These are phyloP conservation scores for Poecile montanus DNA, from an alignment of 2,797 vertebrate genomes.

Conservation along the genomic window DNA sequence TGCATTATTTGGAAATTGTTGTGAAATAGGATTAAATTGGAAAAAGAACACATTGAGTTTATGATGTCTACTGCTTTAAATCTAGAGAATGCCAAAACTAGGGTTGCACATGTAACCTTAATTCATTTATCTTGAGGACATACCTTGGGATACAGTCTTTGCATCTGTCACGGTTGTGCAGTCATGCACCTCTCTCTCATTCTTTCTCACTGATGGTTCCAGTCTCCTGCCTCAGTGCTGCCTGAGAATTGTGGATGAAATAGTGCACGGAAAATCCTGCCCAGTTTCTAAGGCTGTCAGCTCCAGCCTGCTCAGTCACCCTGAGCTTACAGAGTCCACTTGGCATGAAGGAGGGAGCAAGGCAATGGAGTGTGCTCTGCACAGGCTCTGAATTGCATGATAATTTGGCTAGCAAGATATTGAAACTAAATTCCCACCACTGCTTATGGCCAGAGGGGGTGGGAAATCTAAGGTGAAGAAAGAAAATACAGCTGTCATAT, in stretches of 20 bases:
- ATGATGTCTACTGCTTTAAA: constrained; percentile 38
- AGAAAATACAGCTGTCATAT: neutral
- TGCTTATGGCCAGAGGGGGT: neutral
- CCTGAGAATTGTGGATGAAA: neutral
- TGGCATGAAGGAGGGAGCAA: neutral
- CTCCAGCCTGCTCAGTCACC: neutral
- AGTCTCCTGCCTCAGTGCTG: neutral
- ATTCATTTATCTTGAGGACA: neutral
- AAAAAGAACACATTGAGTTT: neutral
- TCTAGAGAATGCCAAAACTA: constrained; percentile 34
- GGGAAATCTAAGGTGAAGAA: neutral
- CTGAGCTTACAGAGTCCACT: neutral
- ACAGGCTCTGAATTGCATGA: neutral
- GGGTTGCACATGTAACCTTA: neutral
- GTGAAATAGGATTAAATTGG: neutral
- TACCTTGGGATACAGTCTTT: neutral
- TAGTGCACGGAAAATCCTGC: neutral
- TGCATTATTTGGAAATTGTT: neutral
- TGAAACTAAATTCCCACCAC: neutral
- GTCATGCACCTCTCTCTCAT: neutral
- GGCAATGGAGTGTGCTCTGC: neutral
- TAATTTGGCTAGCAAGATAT: neutral
- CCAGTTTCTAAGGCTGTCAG: neutral
- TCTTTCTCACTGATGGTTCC: neutral
- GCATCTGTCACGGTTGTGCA: neutral